Base-by-base conservation (phyloP, 2,797 vertebrate genomes). In the Centropyge bicolor region DNA sequence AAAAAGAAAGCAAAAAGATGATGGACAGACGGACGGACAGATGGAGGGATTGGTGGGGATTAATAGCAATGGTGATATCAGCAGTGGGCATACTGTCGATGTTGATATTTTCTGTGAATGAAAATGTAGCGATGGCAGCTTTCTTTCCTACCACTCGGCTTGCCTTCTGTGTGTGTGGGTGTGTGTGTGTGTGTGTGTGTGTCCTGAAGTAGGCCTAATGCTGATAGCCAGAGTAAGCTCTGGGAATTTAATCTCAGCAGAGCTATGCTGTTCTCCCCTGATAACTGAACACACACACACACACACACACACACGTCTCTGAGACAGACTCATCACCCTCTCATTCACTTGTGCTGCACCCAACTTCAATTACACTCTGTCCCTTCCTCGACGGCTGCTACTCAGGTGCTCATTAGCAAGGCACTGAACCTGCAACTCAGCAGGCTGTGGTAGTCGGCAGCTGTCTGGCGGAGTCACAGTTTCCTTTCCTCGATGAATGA, bases 201-300 rank as follows among this genome's bases (percentile, higher is more conserved):
- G 80, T 91, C 91, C 89, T 92, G 91, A 88, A 92, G 92, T 91
- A 31, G 27, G 27, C 27, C 27, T 31, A 92, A 92, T 91, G 90
- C 92, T 92, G 92, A 94, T 93, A 91, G 91, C 90, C 86, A 89
- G 88, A 90, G 84, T 91, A 92, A 92, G 86, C 90, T 89, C 88
- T 91, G 91, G 89, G 91, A 92, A 92, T 92, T 93, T 90, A 94
- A 93, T 94, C 91, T 92, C 88, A 90, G 87, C 81, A 85, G 87
- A 90, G 91, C 93, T 87, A 87, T 91, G 89, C 93, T 93, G 93
- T 74, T 86, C 86, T 93, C 88, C 89, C 88, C 92, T 92, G 92
- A 93, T 93, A 92, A 90, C 89, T 90, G 83, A 86, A 88, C 66
- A 43, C 79, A 84, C 74, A 84, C 70, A 75, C 63, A 74, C 82